These are phyloP conservation scores for Andrena marginata DNA, from an alignment of 2,888 invertebrate genomes.

Conservation along the genomic window DNA sequence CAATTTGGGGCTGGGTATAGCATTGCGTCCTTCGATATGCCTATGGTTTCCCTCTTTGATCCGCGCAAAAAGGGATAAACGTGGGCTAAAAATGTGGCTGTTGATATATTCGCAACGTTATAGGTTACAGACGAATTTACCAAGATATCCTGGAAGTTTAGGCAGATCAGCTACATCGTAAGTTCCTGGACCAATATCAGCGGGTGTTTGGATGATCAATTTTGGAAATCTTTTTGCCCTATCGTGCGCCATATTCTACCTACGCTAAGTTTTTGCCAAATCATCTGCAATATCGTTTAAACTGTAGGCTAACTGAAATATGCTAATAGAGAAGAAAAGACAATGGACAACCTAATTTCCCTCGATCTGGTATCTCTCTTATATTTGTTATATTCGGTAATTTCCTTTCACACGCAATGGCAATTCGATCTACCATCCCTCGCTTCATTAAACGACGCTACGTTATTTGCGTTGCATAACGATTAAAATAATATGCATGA, in stretches of 20 bases:
- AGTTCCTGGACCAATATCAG: slow-evolving; percentile 70
- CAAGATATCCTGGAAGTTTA: slow-evolving; percentile 58
- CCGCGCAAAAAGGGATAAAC: slow-evolving; percentile 70
- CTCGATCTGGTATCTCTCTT: background rate
- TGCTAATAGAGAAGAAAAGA: background rate
- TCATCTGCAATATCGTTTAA: background rate
- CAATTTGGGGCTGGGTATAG: slow-evolving; percentile 67
- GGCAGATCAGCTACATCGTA: slow-evolving; percentile 63
- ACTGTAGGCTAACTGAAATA: slow-evolving; percentile 8
- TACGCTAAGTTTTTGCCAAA: background rate
- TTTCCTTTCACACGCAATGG: background rate
- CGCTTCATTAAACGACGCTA: background rate
- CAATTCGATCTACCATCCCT: background rate
- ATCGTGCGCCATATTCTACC: slow-evolving; percentile 65
- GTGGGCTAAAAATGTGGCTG: background rate
- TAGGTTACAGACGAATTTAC: slow-evolving; percentile 39
- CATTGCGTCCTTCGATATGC: slow-evolving; percentile 54
- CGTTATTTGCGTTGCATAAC: background rate
- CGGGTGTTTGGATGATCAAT: slow-evolving; percentile 56
- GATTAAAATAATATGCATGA: background rate
- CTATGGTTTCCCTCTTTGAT: slow-evolving; percentile 57
- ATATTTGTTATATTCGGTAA: background rate
- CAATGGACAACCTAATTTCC: background rate
- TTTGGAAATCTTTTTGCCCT: slow-evolving; percentile 65
- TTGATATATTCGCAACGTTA: background rate